Evolutionary conservation across 2,888 invertebrate species (phyloP).

Genomic region (Masnerella sp.): DNA sequence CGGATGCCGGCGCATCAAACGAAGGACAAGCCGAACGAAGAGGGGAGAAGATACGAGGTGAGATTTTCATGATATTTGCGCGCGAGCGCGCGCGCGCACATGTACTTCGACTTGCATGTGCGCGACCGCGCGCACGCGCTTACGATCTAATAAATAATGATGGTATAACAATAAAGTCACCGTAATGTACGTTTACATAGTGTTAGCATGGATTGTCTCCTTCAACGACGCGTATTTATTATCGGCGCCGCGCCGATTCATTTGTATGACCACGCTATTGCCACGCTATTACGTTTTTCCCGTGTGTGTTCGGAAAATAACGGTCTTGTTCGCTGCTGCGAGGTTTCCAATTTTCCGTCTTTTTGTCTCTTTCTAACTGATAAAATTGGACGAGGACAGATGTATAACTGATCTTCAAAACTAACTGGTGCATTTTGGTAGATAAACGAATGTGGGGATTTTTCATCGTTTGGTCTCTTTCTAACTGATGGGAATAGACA

Average conservation of each 20-base stretch:
- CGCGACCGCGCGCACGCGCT: conserved; percentile 45
- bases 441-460: no score
- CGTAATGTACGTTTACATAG: conserved; percentile 43
- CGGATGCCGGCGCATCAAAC: conserved; percentile 68
- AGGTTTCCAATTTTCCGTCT: no score
- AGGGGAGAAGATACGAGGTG: conserved; percentile 1
- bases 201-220: conserved; percentile 45
- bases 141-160: no score
- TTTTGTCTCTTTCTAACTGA: no score
- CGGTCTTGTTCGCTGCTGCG: no score
- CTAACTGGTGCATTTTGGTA: no score
- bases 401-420: no score
- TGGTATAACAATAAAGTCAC: no score
- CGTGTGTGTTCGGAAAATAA: conserved; percentile 66
- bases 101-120: conserved; percentile 44
- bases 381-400: no score
- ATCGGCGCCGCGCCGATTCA: conserved; percentile 51
- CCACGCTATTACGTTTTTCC: conserved; percentile 65
- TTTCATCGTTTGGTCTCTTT: no score
- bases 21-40: conserved; percentile 52
- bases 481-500: no score
- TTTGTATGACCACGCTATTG: conserved; percentile 62
- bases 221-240: conserved; percentile 40
- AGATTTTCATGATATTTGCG: conserved; percentile 60
- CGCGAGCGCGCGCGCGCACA: conserved; percentile 45